Base-by-base conservation (phyloP, 2,797 vertebrate species). In the Oreochromis mossambicus region DNA sequence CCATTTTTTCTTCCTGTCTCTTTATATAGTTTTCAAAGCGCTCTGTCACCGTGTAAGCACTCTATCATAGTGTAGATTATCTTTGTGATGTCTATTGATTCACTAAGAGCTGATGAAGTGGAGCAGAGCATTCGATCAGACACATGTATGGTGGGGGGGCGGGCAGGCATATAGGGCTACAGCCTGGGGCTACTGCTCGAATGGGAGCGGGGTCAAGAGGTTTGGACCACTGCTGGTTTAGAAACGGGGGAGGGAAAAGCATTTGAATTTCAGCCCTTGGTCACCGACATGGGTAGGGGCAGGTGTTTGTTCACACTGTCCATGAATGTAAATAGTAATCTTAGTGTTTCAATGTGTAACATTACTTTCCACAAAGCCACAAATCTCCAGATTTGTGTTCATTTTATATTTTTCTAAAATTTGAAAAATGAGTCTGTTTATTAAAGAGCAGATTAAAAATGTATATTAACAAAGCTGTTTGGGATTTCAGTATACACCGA, bases 41-140 rank as follows among this genome's bases (percentile, higher is more conserved):
- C 34, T 80, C 84, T 15, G 82, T 79, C 73, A 56, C 82, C 81
- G 78, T 93, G 85, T 89, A 92, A 94, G 93, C 90, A 90, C 87
- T 90, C 89, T 85, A 89, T 93, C 91, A 87, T 88, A 24, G 21
- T 77, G 77, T 8, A 88, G 92, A 92, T 92, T 88, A 89, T 91
- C 89, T 87, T 88, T 85, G 87, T 78, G 88, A 87, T 90, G 89
- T 86, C 83, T 85, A 95, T 95, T 92, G 94, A 95, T 95, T 95
- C 88, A 83, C 88, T 82, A 83, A 81, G 87, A 87, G 91, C 91
- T 87, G 91, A 94, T 94, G 95, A 96, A 95, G 92, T 94, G 90
- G 91, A 90, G 94, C 91, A 86, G 83, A 90, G 91, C 81, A 93
- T 93, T 92, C 88, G 91, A 92, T 90, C 90, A 85, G 90, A 89